Percentiles rank a stretch among this genome's conserved stretches.
phyloP scores from a whole-genome alignment of 2,888 invertebrate species.

The Tenthredo amoena region DNA sequence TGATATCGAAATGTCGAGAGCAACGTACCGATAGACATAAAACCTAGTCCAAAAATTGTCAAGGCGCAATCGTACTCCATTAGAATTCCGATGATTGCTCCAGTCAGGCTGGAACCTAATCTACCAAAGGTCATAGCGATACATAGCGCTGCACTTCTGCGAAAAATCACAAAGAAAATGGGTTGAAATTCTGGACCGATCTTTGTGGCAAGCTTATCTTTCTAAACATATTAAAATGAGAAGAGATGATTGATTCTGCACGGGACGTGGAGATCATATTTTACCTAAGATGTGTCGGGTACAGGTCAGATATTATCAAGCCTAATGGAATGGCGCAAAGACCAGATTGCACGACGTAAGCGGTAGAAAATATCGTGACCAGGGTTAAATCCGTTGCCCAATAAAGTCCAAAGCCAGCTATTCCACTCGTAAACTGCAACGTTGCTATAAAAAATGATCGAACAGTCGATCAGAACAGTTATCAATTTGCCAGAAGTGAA shows the following conservation, averaged over 20 bases:
- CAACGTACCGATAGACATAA: not conserved
- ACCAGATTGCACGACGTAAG: not conserved
- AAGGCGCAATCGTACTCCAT: slow-evolving; percentile 10
- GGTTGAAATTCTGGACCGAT: not conserved
- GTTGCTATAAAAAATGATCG: not conserved
- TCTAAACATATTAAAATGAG: not conserved
- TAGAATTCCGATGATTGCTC: not conserved
- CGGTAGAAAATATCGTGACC: not conserved
- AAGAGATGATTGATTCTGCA: too few relatives aligned
- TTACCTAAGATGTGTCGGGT: slow-evolving; percentile 20
- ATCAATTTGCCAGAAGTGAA: not conserved
- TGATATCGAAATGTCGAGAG: not conserved
- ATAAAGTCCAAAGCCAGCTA: slow-evolving; percentile 80
- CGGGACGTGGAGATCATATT: not conserved
- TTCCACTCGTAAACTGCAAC: slow-evolving; percentile 76
- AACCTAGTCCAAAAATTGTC: not conserved
- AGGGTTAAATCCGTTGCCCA: slow-evolving; percentile 79
- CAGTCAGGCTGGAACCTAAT: not conserved
- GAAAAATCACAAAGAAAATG: not conserved
- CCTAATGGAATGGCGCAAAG: not conserved
- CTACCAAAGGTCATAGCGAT: not conserved
- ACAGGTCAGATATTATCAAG: not conserved
- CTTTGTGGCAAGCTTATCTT: not conserved
- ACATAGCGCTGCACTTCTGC: slow-evolving; percentile 27
- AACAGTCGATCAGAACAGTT: not conserved